Evolutionary conservation across 2,113 vertebrate species (phyloP).

Genomic region (Ranitomeya imitator): DNA sequence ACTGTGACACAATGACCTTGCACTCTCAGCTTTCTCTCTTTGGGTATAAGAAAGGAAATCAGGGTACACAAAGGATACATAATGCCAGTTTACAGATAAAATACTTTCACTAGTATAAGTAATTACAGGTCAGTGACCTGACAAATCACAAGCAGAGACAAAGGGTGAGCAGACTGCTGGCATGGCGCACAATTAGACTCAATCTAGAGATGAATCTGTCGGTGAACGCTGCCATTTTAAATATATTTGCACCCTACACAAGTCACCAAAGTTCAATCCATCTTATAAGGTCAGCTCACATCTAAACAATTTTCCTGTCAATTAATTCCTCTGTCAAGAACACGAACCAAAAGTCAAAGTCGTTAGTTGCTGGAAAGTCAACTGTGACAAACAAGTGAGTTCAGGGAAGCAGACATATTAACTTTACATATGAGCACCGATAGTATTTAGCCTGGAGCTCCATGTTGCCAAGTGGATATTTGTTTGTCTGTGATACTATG

Average conservation of each 20-base stretch:
- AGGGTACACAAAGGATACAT: background rate
- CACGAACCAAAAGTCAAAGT: no score
- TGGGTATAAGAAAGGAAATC: background rate
- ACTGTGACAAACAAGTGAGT: no score
- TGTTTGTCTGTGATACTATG: no score
- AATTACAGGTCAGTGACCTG: background rate
- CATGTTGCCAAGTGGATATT: no score
- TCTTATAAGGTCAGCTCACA: no score
- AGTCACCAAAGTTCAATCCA: background rate
- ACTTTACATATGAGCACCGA: no score
- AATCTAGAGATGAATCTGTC: background rate
- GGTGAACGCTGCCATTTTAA: background rate
- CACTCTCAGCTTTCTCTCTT: background rate
- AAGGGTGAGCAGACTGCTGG: background rate
- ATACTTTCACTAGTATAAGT: background rate
- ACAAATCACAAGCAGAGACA: background rate
- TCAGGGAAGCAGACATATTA: no score
- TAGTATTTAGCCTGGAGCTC: no score
- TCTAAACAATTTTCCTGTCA: no score
- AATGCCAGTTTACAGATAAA: background rate
- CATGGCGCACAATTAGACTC: background rate
- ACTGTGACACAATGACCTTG: background rate
- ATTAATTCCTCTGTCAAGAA: no score
- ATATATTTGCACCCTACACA: background rate
- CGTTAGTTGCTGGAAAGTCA: no score